phyloP scores from a whole-genome alignment of 2,113 vertebrate species.

The Astatoreochromis straeleni region DNA sequence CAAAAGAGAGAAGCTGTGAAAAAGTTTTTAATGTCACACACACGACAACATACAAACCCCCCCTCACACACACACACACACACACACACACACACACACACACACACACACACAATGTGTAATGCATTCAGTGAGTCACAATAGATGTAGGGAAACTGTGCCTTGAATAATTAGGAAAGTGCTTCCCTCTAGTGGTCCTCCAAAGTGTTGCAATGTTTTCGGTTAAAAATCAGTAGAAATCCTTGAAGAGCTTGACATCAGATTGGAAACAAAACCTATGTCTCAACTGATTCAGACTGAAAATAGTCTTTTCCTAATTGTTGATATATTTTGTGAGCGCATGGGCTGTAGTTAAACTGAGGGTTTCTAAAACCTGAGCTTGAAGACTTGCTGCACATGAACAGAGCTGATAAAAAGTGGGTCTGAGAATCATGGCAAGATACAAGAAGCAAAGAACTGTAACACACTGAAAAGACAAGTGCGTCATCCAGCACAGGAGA shows the following conservation, averaged over 20 bases:
- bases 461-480: background rate
- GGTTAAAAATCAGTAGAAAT: background rate
- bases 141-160: too few species aligned
- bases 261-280: background rate
- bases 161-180: slow-evolving; percentile 3
- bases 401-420: background rate
- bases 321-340: background rate
- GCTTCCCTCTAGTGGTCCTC: slow-evolving; percentile 24
- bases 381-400: background rate
- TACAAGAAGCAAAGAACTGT: background rate
- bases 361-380: background rate
- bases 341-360: background rate
- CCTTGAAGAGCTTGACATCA: background rate
- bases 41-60: too few species aligned
- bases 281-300: background rate
- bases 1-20: too few species aligned
- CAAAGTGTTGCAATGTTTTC: background rate
- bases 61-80: too few species aligned
- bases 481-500: background rate
- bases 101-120: background rate
- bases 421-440: background rate
- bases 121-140: background rate
- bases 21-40: too few species aligned
- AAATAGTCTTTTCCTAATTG: background rate
- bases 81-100: background rate